Evolutionary conservation across 2,797 vertebrate species (phyloP), one percentile per base, ranked within the genome.

Genomic region (Thamnophis elegans): DNA sequence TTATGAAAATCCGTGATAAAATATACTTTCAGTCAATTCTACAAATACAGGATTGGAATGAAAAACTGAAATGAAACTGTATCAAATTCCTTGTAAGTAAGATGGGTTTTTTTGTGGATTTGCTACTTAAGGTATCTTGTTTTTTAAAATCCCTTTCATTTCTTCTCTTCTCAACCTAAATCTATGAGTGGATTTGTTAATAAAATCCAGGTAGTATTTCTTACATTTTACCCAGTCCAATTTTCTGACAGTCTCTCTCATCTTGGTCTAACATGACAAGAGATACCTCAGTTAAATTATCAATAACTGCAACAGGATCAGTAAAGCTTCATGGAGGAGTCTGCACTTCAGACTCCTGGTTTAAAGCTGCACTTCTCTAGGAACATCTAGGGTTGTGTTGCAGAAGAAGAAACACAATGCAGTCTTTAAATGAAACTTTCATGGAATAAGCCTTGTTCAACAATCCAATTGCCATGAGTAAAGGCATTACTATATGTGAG

Each of bases 1-100:
- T 51, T 90, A 54, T 28, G n/a, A 93, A 55, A 68, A 58, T 78
- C 88, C 56, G 5, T 87, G 82, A 89, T 32, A 95, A 93, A 54
- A 9, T 20, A 87, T 56, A 59, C 0, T 18, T 25, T 22, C 32
- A 91, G 51, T 91, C 92, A 85, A 68, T n/a, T 20, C 60, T 36
- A 51, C 59, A 87, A 36, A 73, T 86, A 47, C 28, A 87, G 26
- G 82, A 86, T 90, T 90, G 86, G 36, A 90, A 90, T 86, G 55
- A 92, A 88, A 89, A 89, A n/a, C 28, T 85, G 51, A 65, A 59
- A 86, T 42, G 82, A 89, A 86, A 90, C 28, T 65, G 32, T 85
- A 90, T 92, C 65, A 51, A 92, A 90, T 32, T 11, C 26, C 16
- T 47, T 82, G 22, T 53, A 54, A 16, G 60, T 53, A 54, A 55